phyloP scores from a whole-genome alignment of 2,888 invertebrate species.

The Seira musarum region DNA sequence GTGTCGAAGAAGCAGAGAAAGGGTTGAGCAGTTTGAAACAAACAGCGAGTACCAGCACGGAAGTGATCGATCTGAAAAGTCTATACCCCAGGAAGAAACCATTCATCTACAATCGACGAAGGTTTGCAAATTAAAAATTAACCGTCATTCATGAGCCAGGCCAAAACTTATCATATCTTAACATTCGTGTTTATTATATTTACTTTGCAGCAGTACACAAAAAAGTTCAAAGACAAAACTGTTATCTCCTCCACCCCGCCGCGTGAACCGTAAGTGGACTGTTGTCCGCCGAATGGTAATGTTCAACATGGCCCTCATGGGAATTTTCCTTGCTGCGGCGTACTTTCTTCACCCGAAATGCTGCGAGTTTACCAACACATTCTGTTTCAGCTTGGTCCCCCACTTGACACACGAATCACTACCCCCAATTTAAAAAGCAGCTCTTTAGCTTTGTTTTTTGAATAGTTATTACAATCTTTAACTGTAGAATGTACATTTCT shows the following conservation, averaged over 20 bases:
- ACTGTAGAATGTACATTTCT: too few relatives aligned
- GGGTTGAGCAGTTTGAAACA: constrained; percentile 65
- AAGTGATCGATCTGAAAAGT: constrained; percentile 66
- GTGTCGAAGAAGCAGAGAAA: constrained; percentile 68
- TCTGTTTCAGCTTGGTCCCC: constrained; percentile 69
- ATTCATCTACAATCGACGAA: constrained; percentile 52
- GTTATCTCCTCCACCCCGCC: constrained; percentile 35
- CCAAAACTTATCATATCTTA: too few relatives aligned
- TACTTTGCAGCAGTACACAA: constrained; percentile 37
- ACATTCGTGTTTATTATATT: constrained; percentile 1
- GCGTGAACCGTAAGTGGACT: constrained; percentile 63
- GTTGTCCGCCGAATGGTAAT: constrained; percentile 67
- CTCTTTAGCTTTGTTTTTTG: too few relatives aligned
- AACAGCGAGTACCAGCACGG: constrained; percentile 28
- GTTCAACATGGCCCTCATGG: constrained; percentile 69
- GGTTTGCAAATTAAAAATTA: constrained; percentile 26
- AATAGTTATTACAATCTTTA: too few relatives aligned
- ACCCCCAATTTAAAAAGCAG: constrained; percentile 64
- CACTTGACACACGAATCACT: constrained; percentile 68
- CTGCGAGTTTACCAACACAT: constrained; percentile 69
- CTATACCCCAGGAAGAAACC: constrained; percentile 66
- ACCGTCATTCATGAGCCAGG: too few relatives aligned
- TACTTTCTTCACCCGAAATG: constrained; percentile 68
- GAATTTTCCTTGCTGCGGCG: constrained; percentile 66
- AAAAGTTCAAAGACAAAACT: constrained; percentile 44